Evolutionary conservation across 1,140 invertebrate species (phyloP).

Genomic region (Platyura marginata): DNA sequence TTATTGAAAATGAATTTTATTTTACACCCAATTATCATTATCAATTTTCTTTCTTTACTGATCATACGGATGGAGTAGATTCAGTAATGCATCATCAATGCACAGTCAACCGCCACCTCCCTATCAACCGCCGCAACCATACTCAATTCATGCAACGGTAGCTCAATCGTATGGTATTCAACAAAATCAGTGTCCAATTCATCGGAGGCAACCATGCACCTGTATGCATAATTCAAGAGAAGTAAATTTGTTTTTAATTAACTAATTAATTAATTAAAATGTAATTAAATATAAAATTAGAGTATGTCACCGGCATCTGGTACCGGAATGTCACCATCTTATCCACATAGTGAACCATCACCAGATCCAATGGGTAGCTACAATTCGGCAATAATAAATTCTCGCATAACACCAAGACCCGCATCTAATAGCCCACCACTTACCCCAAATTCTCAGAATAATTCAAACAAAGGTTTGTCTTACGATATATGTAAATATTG

Average conservation of each 20-base stretch:
- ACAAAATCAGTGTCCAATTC: constrained; percentile 34
- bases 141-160: constrained; percentile 24
- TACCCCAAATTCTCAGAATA: constrained; percentile 13
- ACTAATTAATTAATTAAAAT: neutral
- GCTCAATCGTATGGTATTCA: constrained; percentile 16
- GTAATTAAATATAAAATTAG: constrained; percentile 16
- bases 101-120: constrained; percentile 32
- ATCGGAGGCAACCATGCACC: constrained; percentile 40
- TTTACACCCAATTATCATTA: no score
- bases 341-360: constrained; percentile 40
- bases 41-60: no score
- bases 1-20: no score
- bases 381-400: constrained; percentile 16
- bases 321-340: constrained; percentile 42
- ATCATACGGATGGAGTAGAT: constrained; percentile 28
- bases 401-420: constrained; percentile 21
- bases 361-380: constrained; percentile 30
- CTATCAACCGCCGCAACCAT: constrained; percentile 28
- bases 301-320: constrained; percentile 37
- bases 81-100: constrained; percentile 20
- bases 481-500: neutral
- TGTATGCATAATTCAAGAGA: constrained; percentile 27
- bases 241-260: constrained; percentile 8
- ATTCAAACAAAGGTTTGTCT: constrained; percentile 2
- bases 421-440: constrained; percentile 24